Base-by-base conservation (phyloP, 2,113 vertebrate species). In the Pedetes capensis region DNA sequence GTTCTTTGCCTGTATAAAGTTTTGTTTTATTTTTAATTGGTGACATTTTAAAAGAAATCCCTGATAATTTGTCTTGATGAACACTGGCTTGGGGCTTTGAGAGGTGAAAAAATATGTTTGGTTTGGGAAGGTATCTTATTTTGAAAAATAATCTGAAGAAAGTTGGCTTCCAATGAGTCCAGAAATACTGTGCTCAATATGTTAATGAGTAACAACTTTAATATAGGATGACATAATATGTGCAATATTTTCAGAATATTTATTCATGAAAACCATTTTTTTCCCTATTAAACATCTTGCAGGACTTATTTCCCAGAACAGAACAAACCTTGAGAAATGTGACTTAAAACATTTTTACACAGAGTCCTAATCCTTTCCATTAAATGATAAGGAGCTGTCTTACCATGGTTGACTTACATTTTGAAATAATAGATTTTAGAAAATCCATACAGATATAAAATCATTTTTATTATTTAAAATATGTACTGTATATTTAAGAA, bases 331-430 rank as follows among this genome's bases (percentile, higher is more conserved):
- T 22, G 11, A n/a, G 11, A 87, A 97, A 95, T 74, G 11, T 79
- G 55, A 81, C 42, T 71, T 84, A 83, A 72, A 88, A 88, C 49
- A 88, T 78, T 89, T 95, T 93, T 91, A 75, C 27, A 80, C 22
- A 55, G 39, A 71, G 18, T 51, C 37, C 23, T 85, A 92, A 95
- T 93, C 92, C 92, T 23, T 96, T 95, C 37, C 90, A 94, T 96
- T 97, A 93, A 95, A 92, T 95, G 92, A 96, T 94, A 92, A 96
- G 61, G 66, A 71, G 34, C 47, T 85, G 68, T 59, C 47, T 78
- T 53, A 27, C 39, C 59, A 80, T 78, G 87, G 75, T 93, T 87
- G 49, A 91, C 71, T 92, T 96, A 81, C 2, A 88, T 79, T 95
- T 87, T 87, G 53, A 94, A 96, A 89, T 84, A 96, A 87, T 37